Conservation (phyloP, 2,113 vertebrate genomes). For the Daubentonia madagascariensis region DNA sequence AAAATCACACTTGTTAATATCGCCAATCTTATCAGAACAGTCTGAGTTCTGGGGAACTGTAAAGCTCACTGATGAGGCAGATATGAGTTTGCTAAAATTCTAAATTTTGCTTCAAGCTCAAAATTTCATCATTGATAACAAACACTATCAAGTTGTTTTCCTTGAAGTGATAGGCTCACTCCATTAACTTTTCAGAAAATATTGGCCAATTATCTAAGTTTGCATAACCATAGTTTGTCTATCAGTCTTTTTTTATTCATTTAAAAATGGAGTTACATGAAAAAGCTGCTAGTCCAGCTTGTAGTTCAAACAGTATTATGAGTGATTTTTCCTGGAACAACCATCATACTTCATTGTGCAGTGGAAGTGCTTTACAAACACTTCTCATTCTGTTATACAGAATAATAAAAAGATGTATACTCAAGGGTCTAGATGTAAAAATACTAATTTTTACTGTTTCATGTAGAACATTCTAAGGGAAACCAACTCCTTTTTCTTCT, state of each 20-base stretch:
- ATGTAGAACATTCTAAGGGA: not conserved
- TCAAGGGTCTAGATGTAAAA: not conserved
- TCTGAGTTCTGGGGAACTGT: not conserved
- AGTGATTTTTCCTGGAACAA: not conserved
- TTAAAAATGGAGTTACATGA: not conserved
- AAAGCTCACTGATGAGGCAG: not conserved
- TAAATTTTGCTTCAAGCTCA: not conserved
- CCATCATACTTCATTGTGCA: fast-evolving
- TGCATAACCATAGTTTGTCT: not conserved
- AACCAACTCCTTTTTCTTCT: not conserved
- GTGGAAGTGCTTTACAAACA: not conserved
- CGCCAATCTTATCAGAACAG: not conserved
- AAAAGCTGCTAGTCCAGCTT: not conserved
- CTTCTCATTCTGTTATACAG: not conserved
- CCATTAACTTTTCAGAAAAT: not conserved
- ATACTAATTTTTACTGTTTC: not conserved
- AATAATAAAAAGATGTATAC: not conserved
- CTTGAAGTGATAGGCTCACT: not conserved
- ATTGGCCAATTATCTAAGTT: not conserved
- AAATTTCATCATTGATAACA: not conserved
- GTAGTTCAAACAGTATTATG: not conserved
- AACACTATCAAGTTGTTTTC: not conserved
- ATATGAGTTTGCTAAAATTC: not conserved
- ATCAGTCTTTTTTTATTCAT: not conserved
- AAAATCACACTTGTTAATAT: not conserved